These are phyloP conservation scores for Notodonta ziczac DNA, from an alignment of 2,888 invertebrate genomes.

Conservation along the genomic window DNA sequence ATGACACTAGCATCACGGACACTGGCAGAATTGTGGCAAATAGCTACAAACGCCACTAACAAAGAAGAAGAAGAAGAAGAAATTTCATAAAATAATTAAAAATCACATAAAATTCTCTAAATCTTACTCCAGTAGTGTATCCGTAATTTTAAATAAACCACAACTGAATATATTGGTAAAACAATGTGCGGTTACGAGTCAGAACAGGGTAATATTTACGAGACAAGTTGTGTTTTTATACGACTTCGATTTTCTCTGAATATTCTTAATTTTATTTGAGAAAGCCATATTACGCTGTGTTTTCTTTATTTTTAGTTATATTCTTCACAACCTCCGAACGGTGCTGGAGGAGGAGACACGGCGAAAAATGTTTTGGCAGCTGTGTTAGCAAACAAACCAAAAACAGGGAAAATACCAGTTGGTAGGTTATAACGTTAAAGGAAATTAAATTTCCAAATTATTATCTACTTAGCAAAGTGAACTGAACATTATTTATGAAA, in stretches of 20 bases:
- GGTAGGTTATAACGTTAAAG: constrained; percentile 61
- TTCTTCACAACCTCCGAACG: constrained; percentile 51
- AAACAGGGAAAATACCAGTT: constrained; percentile 79
- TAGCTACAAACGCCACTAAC: too few species aligned
- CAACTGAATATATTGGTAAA: constrained; percentile 60
- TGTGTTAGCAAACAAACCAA: constrained; percentile 78
- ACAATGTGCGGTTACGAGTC: constrained; percentile 66
- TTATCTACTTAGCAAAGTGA: not conserved
- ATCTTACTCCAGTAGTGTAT: constrained; percentile 47
- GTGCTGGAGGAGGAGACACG: constrained; percentile 57
- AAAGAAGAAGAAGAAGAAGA: constrained; percentile 66
- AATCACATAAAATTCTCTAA: constrained; percentile 65
- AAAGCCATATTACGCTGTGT: constrained; percentile 7
- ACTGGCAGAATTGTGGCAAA: too few species aligned
- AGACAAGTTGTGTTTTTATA: not conserved
- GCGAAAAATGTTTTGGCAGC: constrained; percentile 82
- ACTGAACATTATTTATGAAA: not conserved
- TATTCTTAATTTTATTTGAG: constrained; percentile 15
- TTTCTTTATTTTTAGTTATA: constrained; percentile 59
- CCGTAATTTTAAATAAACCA: constrained; percentile 61
- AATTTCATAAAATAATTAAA: constrained; percentile 68
- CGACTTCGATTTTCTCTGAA: constrained; percentile 12
- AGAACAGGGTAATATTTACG: constrained; percentile 62
- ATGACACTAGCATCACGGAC: too few species aligned
- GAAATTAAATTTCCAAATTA: not conserved